Evolutionary conservation across 30 jellyfish, hydroid and myxozoan species (phyloP), one percentile per base, ranked within the genome.

Genomic region (Hydractinia echinata): DNA sequence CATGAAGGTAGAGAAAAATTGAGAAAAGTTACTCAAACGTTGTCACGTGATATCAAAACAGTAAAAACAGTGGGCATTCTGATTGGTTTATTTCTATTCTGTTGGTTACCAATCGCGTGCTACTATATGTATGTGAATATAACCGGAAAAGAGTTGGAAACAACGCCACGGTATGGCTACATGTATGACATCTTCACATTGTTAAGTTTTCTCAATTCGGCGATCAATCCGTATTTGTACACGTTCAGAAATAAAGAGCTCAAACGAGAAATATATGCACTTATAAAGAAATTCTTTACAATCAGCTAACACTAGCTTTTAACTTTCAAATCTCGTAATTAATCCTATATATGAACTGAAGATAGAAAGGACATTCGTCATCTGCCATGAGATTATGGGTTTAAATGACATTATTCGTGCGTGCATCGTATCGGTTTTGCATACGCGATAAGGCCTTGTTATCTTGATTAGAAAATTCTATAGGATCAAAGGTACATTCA

Each of bases 51-150:
- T 77, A 39, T 89, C 72, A 85, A 76, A 85, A 93, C 97, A 5
- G 97, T 93, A 9, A 89, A 81, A 81, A 89, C 97, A 14, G 89
- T 89, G 30, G 86, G 93, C 80, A 89, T 89, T 20, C 84, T 89
- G 4, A 95, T 89, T 52, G 97, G 97, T 13, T 49, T 89, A 51
- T 89, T 89, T 76, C 84, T 89, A 16, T 67, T 77, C 21, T 89
- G 97, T 77, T 89, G 97, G 97, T 14, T 67, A 49, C 97, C 97
- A 9, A 89, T 80, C 13, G 97, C 97, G 21, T 48, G 77, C 21
- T 89, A 82, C 66, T 89, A 89, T 83, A 81, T 89, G 10, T 89
- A 84, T 58, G 10, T 89, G 79, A 89, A 85, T 85, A 51, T 83
- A 14, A 85, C 83, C 2, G 87, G 89, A 3, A 51, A 50, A n/a